A percentile compares a stretch with the other conserved stretches of the same genome.
Conservation (phyloP, 2,113 vertebrate species). For the Theropithecus gelada region DNA sequence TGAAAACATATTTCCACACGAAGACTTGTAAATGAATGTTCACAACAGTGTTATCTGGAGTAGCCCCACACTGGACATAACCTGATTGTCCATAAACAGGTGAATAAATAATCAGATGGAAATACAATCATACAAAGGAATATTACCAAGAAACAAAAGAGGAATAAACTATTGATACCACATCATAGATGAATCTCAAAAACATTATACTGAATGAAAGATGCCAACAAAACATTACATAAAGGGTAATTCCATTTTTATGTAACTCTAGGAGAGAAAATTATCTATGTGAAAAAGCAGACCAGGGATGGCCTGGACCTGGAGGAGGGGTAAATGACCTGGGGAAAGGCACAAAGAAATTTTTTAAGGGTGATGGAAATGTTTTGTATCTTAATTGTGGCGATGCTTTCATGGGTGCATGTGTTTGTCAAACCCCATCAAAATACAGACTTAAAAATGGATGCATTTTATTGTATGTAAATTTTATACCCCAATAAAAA, state of each 20-base stretch:
- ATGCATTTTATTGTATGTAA: neutral
- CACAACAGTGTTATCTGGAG: neutral
- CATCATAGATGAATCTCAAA: neutral
- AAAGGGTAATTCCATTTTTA: neutral
- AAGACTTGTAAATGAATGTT: neutral
- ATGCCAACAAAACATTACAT: neutral
- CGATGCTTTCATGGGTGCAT: neutral
- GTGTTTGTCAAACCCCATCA: neutral
- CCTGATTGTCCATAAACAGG: neutral
- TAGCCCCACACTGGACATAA: neutral
- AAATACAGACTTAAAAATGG: neutral
- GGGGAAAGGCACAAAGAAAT: neutral
- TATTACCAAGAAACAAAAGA: neutral
- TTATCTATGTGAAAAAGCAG: neutral
- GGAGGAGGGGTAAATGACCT: neutral
- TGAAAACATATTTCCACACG: neutral
- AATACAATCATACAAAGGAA: neutral
- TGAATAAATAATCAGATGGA: conserved; percentile 11
- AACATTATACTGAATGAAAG: neutral
- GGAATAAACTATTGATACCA: neutral
- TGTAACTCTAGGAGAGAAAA: neutral
- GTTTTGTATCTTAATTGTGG: neutral
- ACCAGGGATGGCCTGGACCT: neutral
- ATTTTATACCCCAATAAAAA: neutral
- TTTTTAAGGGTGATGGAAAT: neutral